These are phyloP conservation scores for Hydrophis major DNA, from an alignment of 2,797 vertebrate species.

Conservation along the genomic window DNA sequence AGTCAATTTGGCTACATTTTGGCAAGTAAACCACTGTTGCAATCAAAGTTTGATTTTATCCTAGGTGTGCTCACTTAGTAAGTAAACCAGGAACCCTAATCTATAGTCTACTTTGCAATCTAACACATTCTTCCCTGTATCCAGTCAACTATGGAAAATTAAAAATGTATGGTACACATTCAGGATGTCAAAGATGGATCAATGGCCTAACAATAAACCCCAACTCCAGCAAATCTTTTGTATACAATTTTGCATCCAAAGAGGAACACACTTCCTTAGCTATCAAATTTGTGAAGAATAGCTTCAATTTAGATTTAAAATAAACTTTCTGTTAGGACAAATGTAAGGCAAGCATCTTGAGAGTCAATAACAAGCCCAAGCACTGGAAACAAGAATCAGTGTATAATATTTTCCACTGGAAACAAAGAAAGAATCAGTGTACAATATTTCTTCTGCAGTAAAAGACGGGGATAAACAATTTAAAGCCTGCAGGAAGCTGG, in stretches of 20 bases:
- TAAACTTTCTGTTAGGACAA: background rate
- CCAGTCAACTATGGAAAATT: background rate
- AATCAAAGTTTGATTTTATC: background rate
- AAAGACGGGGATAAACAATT: background rate
- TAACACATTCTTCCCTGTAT: background rate
- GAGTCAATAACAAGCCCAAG: fast-evolving
- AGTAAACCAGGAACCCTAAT: background rate
- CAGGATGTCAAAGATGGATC: background rate
- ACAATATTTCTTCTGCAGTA: background rate
- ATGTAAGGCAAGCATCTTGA: background rate
- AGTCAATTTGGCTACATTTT: background rate
- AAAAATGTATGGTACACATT: background rate
- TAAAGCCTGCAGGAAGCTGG: conserved; percentile 6
- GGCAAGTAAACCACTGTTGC: background rate
- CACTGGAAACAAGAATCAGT: conserved; percentile 19
- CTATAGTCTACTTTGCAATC: background rate
- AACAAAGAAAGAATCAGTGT: conserved; percentile 29
- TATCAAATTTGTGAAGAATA: background rate
- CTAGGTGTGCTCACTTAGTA: background rate
- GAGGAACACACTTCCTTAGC: background rate
- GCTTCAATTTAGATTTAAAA: conserved; percentile 26
- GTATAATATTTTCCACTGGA: background rate
- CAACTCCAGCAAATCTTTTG: background rate
- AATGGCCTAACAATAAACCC: background rate
- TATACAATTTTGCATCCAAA: background rate